Percentiles rank a stretch among this genome's conserved stretches.
phyloP scores from a whole-genome alignment of 2,113 vertebrate genomes.

The Phyllostomus hastatus region DNA sequence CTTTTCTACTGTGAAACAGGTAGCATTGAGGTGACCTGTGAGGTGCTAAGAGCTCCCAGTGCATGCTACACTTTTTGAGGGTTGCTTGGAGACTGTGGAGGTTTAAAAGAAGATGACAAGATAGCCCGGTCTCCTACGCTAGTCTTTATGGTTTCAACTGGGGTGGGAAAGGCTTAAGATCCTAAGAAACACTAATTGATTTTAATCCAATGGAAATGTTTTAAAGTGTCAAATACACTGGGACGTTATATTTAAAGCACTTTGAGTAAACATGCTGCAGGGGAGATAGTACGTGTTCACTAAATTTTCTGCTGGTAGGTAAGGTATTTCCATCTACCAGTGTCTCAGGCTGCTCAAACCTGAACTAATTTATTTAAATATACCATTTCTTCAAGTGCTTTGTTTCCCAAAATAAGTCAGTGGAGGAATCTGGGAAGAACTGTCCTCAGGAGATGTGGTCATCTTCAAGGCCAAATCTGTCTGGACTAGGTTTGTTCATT shows the following conservation, averaged over 20 bases:
- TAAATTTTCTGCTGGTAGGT: background rate
- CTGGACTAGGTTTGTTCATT: background rate
- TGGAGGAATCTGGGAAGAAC: background rate
- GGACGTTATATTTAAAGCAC: background rate
- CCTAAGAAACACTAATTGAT: background rate
- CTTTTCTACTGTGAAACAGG: background rate
- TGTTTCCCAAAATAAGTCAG: background rate
- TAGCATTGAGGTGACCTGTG: background rate
- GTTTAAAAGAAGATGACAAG: background rate
- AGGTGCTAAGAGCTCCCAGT: background rate
- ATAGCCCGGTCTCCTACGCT: background rate
- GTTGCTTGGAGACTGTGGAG: background rate
- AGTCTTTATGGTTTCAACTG: background rate
- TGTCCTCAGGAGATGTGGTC: background rate
- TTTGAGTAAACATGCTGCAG: background rate
- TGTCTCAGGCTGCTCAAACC: background rate
- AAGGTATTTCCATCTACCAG: background rate
- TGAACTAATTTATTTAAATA: background rate
- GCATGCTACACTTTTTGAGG: background rate
- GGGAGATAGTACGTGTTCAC: background rate
- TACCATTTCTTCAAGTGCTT: background rate
- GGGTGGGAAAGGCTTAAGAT: background rate
- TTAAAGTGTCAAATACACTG: background rate
- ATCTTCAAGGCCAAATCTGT: background rate
- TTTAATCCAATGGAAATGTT: background rate